Conservation (phyloP, 2,113 vertebrate genomes). For the Struthidea cinerea region DNA sequence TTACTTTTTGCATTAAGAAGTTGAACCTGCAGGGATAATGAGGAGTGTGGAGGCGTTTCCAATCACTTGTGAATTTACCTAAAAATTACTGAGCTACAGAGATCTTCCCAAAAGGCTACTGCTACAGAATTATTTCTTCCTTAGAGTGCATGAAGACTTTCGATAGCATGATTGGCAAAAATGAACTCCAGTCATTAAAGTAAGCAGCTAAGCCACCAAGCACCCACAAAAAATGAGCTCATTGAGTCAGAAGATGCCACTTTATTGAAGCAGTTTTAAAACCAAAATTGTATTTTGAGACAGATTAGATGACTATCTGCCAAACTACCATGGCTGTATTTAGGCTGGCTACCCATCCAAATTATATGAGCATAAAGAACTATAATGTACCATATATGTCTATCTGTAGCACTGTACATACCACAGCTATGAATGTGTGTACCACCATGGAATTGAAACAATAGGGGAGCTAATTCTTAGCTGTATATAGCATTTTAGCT, state of each 20-base stretch:
- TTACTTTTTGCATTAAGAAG: neutral
- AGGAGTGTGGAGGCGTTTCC: neutral
- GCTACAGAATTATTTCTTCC: neutral
- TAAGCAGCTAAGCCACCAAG: neutral
- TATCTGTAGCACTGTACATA: constrained; percentile 36
- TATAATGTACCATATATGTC: constrained; percentile 47
- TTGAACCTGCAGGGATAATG: neutral
- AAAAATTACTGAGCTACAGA: neutral
- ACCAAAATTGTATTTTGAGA: neutral
- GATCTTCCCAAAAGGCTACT: neutral
- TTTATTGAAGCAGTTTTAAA: constrained; percentile 23
- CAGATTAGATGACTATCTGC: constrained; percentile 1
- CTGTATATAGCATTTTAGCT: constrained; percentile 21
- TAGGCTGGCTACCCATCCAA: neutral
- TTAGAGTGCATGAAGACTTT: neutral
- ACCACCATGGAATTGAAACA: neutral
- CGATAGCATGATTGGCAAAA: neutral
- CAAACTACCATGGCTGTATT: neutral
- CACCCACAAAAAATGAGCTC: neutral
- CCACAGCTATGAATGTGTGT: constrained; percentile 28
- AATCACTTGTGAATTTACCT: neutral
- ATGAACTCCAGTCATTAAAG: neutral
- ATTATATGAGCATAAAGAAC: neutral
- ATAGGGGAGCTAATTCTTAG: neutral
- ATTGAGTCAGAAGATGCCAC: constrained; percentile 16